Percentiles rank a stretch among this genome's conserved stretches.
Conservation (phyloP, 2,888 invertebrate species). For the Stegophylla sp. region DNA sequence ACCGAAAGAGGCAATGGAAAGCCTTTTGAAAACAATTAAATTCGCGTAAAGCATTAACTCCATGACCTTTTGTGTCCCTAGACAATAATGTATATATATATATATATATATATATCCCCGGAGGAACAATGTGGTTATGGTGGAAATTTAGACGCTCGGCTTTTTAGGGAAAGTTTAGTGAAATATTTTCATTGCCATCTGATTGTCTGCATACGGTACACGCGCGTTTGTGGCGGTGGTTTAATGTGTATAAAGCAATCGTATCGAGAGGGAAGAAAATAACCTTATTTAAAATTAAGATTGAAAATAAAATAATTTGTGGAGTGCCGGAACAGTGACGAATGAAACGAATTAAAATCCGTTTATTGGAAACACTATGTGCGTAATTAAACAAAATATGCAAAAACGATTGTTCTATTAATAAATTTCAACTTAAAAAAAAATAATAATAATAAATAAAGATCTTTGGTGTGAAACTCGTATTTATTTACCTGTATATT, state of each 20-base stretch:
- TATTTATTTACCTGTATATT: too few species aligned
- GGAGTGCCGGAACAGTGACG: too few species aligned
- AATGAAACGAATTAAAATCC: too few species aligned
- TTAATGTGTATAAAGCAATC: not conserved
- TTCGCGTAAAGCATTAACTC: conserved; percentile 39
- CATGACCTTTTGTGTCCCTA: conserved; percentile 30
- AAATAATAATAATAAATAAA: too few species aligned
- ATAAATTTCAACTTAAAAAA: too few species aligned
- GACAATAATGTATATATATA: conserved; percentile 44
- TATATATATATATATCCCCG: too few species aligned
- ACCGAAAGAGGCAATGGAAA: not conserved
- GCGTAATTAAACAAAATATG: too few species aligned
- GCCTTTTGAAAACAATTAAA: conserved; percentile 44
- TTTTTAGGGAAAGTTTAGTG: conserved; percentile 44
- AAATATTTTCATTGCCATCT: conserved; percentile 37
- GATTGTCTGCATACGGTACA: not conserved
- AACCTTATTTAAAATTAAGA: not conserved
- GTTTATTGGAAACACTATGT: too few species aligned
- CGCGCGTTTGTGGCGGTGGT: too few species aligned
- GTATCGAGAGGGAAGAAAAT: not conserved
- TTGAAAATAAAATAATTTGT: too few species aligned
- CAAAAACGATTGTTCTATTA: too few species aligned
- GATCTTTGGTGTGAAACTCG: too few species aligned
- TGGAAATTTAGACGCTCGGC: conserved; percentile 21
- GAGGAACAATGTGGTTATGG: conserved; percentile 24